Evolutionary conservation across 1,140 invertebrate genomes (phyloP).

Genomic region (Eueides isabella): DNA sequence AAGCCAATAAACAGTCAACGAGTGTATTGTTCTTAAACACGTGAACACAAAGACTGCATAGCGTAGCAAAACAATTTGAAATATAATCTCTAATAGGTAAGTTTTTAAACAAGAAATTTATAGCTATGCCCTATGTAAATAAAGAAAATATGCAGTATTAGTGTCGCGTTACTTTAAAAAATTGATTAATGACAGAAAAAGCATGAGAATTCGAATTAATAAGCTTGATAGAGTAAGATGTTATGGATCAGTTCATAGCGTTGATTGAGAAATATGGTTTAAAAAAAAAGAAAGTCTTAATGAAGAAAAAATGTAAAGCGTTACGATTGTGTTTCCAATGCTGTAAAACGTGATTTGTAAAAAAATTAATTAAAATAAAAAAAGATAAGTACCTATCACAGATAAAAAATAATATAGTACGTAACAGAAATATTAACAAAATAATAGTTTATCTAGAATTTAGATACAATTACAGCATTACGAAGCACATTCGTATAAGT

Average conservation of each 20-base stretch:
- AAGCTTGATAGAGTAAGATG: slow-evolving; percentile 50
- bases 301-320: slow-evolving; percentile 46
- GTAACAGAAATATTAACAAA: neutral
- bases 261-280: neutral
- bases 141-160: slow-evolving; percentile 32
- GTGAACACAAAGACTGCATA: slow-evolving; percentile 48
- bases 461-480: slow-evolving; percentile 41
- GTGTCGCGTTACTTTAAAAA: slow-evolving; percentile 1
- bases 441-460: neutral
- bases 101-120: neutral
- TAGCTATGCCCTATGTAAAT: neutral
- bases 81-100: slow-evolving; percentile 17
- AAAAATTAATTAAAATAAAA: neutral
- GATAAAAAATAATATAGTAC: neutral
- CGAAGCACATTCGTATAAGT: slow-evolving; percentile 66
- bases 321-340: slow-evolving; percentile 55
- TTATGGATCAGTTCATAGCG: slow-evolving; percentile 5
- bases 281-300: neutral
- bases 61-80: slow-evolving; percentile 19
- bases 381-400: no score
- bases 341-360: slow-evolving; percentile 23
- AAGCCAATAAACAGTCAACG: slow-evolving; percentile 64
- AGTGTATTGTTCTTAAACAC: slow-evolving; percentile 64
- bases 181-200: slow-evolving; percentile 38
- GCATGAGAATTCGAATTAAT: slow-evolving; percentile 61